Conservation (phyloP, 1,140 invertebrate genomes). For the Hestina assimilis region DNA sequence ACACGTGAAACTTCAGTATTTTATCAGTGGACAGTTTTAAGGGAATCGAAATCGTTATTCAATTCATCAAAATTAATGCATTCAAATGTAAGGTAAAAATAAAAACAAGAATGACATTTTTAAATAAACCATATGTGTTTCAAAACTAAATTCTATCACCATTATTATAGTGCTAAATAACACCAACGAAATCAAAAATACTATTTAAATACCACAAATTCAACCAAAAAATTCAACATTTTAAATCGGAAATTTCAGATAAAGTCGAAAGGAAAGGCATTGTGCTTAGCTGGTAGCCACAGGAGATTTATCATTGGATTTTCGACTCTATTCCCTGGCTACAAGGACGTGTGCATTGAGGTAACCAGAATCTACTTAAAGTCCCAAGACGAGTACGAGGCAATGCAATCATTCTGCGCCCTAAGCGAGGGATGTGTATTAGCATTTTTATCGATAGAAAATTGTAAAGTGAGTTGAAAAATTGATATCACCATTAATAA, state of each 20-base stretch:
- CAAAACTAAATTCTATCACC: no score
- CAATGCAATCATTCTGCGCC: slow-evolving; percentile 51
- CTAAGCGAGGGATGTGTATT: slow-evolving; percentile 38
- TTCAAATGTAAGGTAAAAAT: not conserved
- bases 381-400: slow-evolving; percentile 34
- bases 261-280: slow-evolving; percentile 50
- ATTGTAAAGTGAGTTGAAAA: slow-evolving; percentile 30
- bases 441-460: slow-evolving; percentile 67
- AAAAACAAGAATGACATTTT: no score
- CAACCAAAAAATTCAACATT: slow-evolving; percentile 23
- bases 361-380: slow-evolving; percentile 47
- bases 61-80: not conserved
- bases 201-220: slow-evolving; percentile 9
- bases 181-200: not conserved
- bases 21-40: not conserved
- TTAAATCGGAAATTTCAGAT: slow-evolving; percentile 27
- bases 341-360: slow-evolving; percentile 8
- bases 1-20: not conserved
- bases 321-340: slow-evolving; percentile 14
- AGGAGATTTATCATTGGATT: slow-evolving; percentile 3
- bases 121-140: no score
- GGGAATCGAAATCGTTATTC: no score
- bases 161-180: not conserved
- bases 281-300: slow-evolving; percentile 32
- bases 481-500: slow-evolving; percentile 18